phyloP scores from a whole-genome alignment of 2,888 invertebrate genomes.

The Pasiphila rectangulata region DNA sequence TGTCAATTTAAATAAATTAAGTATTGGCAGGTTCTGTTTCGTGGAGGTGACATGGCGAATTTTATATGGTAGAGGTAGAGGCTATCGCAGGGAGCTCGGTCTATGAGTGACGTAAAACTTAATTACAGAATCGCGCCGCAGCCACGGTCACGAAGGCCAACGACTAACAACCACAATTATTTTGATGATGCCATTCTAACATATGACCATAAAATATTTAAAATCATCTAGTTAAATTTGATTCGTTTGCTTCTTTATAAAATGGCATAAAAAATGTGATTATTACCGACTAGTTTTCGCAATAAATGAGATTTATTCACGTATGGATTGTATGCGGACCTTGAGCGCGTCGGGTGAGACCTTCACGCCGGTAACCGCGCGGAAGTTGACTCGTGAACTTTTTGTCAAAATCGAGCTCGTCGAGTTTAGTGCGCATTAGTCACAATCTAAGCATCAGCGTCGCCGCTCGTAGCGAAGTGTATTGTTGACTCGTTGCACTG shows the following conservation, averaged over 20 bases:
- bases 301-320: conserved; percentile 74
- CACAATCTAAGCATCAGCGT: conserved; percentile 63
- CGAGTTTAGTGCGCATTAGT: conserved; percentile 75
- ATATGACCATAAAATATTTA: conserved; percentile 59
- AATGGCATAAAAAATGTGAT: conserved; percentile 55
- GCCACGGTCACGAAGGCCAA: conserved; percentile 68
- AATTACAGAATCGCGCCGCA: conserved; percentile 74
- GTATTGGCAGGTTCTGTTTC: conserved; percentile 19
- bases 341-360: conserved; percentile 75
- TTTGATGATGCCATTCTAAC: conserved; percentile 63
- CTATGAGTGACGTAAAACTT: conserved; percentile 76
- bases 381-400: conserved; percentile 75
- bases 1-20: conserved; percentile 7
- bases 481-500: conserved; percentile 61
- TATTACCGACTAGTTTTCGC: conserved; percentile 64
- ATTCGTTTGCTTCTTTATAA: conserved; percentile 54
- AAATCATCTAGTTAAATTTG: conserved; percentile 59
- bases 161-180: conserved; percentile 72
- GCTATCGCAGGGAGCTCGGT: conserved; percentile 73
- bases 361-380: conserved; percentile 79
- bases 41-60: conserved; percentile 65
- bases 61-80: conserved; percentile 66
- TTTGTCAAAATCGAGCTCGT: conserved; percentile 76
- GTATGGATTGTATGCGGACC: conserved; percentile 77
- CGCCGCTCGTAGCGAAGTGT: conserved; percentile 52